phyloP scores from a whole-genome alignment of 2,888 invertebrate species.

The Drosophila prostipennis region DNA sequence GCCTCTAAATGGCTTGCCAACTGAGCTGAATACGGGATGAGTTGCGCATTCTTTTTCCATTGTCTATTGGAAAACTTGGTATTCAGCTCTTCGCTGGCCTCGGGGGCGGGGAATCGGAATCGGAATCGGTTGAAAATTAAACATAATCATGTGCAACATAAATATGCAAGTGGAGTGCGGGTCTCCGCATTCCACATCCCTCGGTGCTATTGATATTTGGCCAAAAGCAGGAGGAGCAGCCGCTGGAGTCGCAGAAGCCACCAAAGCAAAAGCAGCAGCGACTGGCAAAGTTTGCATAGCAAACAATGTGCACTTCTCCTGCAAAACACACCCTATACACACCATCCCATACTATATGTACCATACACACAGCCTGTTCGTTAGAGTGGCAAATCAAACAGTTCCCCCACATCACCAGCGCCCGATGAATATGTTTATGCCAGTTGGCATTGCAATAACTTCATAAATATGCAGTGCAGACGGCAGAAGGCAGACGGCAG shows the following conservation, averaged over 20 bases:
- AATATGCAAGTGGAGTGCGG: conserved; percentile 47
- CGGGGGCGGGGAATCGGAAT: conserved; percentile 3
- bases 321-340: neutral
- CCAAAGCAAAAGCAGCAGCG: conserved; percentile 26
- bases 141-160: conserved; percentile 65
- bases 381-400: conserved; percentile 46
- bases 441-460: conserved; percentile 47
- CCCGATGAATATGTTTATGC: conserved; percentile 48
- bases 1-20: neutral
- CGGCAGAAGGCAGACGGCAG: conserved; percentile 5
- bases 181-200: conserved; percentile 17
- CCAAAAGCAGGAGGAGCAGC: conserved; percentile 37
- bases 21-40: neutral
- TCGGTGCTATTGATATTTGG: conserved; percentile 63
- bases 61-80: neutral
- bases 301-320: conserved; percentile 62
- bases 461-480: conserved; percentile 39
- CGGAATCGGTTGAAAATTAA: conserved; percentile 45
- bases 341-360: neutral
- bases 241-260: conserved; percentile 10
- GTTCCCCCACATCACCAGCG: neutral
- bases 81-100: conserved; percentile 4
- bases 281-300: conserved; percentile 62
- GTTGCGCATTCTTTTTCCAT: neutral
- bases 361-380: conserved; percentile 17